Conservation (phyloP, 2,888 invertebrate genomes). For the Iphiclides podalirius region DNA sequence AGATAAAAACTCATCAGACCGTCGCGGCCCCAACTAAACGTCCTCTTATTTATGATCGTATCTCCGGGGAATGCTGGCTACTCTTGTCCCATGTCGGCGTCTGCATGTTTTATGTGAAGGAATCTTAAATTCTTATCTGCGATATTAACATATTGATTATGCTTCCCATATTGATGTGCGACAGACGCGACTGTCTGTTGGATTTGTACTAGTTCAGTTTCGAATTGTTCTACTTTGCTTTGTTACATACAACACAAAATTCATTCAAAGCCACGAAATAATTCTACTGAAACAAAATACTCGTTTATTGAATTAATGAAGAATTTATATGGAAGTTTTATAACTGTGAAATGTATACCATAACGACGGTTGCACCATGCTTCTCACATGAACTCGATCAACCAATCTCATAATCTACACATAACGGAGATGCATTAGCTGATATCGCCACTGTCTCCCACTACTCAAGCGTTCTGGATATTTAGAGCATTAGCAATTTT, state of each 20-base stretch:
- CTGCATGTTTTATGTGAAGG: constrained; percentile 58
- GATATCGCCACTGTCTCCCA: constrained; percentile 61
- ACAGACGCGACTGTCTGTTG: constrained; percentile 43
- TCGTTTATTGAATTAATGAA: too few relatives aligned
- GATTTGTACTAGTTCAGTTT: constrained; percentile 25
- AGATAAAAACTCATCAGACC: constrained; percentile 52
- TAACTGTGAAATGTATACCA: too few relatives aligned
- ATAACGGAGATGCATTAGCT: constrained; percentile 60
- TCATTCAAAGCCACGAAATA: too few relatives aligned
- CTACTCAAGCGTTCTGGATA: constrained; percentile 69
- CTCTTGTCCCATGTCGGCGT: constrained; percentile 59
- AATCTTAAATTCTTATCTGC: constrained; percentile 69
- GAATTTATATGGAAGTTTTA: too few relatives aligned
- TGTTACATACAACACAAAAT: too few relatives aligned
- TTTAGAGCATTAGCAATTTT: constrained; percentile 78
- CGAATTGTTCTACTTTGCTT: not conserved
- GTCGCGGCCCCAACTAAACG: constrained; percentile 43
- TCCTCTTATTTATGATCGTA: constrained; percentile 63
- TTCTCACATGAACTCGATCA: constrained; percentile 61
- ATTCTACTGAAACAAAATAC: too few relatives aligned
- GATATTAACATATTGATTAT: constrained; percentile 77
- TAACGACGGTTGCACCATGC: constrained; percentile 32
- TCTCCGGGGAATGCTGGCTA: constrained; percentile 61
- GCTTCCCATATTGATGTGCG: constrained; percentile 67
- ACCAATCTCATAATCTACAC: constrained; percentile 70